A percentile compares a stretch with the other conserved stretches of the same genome.
Evolutionary conservation across 2,797 vertebrate genomes (phyloP).

Genomic region (Notoglanidium macrostoma): DNA sequence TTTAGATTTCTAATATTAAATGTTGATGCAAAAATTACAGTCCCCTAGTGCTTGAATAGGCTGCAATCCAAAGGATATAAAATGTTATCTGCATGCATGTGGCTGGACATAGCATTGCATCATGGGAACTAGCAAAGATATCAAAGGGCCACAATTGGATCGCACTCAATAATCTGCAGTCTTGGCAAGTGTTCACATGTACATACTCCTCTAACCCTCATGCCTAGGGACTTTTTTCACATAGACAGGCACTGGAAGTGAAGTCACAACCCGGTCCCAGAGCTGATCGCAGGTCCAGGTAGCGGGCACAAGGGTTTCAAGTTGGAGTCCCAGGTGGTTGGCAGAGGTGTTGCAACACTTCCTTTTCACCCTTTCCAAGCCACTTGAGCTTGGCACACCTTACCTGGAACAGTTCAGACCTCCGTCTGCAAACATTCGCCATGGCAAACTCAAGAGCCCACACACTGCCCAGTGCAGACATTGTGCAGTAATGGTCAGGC

Average conservation of each 20-base stretch:
- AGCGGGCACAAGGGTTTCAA: constrained; percentile 57
- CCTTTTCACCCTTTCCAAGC: constrained; percentile 74
- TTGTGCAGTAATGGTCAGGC: constrained; percentile 48
- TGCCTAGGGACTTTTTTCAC: constrained; percentile 24
- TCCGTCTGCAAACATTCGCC: constrained; percentile 64
- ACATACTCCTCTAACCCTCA: constrained; percentile 38
- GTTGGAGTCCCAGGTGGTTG: constrained; percentile 60
- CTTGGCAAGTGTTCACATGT: constrained; percentile 64
- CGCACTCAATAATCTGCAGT: constrained; percentile 59
- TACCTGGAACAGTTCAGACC: constrained; percentile 73
- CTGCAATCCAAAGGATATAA: constrained; percentile 59
- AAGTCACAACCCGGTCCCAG: constrained; percentile 57
- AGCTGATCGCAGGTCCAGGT: constrained; percentile 49
- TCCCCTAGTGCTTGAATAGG: constrained; percentile 39
- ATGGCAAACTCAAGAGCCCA: constrained; percentile 62
- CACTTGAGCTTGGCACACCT: constrained; percentile 76
- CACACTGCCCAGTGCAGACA: constrained; percentile 54
- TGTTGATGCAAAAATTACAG: constrained; percentile 42
- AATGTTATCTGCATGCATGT: constrained; percentile 58
- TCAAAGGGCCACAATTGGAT: constrained; percentile 66
- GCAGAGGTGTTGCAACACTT: constrained; percentile 71
- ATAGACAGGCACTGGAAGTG: constrained; percentile 36
- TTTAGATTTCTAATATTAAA: constrained; percentile 42
- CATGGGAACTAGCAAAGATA: constrained; percentile 66
- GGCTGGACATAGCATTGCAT: constrained; percentile 62